Evolutionary conservation across 2,888 invertebrate species (phyloP).

Genomic region (Temnothorax unifasciatus): DNA sequence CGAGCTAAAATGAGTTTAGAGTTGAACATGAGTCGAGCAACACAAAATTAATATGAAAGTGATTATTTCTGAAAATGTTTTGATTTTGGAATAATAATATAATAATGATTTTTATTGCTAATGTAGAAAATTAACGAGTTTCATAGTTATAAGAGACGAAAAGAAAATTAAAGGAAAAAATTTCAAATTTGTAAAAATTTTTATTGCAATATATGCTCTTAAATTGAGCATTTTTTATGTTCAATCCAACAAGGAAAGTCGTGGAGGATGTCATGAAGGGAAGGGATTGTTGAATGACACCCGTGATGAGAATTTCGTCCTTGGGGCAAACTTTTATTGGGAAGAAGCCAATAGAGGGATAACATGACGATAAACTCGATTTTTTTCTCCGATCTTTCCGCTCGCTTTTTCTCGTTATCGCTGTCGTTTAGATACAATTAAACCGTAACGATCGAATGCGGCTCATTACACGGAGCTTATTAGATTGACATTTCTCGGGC

Average conservation of each 20-base stretch:
- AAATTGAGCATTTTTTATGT: not conserved
- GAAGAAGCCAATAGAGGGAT: not conserved
- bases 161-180: not conserved
- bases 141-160: too few species aligned
- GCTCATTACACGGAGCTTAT: slow-evolving; percentile 49
- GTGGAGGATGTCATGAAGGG: not conserved
- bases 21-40: not conserved
- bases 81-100: not conserved
- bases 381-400: slow-evolving; percentile 40
- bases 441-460: slow-evolving; percentile 55
- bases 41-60: not conserved
- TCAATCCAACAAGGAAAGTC: not conserved
- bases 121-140: not conserved
- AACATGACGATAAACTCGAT: slow-evolving; percentile 42
- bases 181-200: too few species aligned
- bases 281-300: not conserved
- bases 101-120: not conserved
- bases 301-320: not conserved
- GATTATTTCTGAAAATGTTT: slow-evolving; percentile 4
- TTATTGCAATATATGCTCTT: not conserved
- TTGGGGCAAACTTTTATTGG: not conserved
- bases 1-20: not conserved
- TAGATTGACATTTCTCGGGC: slow-evolving; percentile 41
- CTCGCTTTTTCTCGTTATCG: slow-evolving; percentile 53
- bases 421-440: slow-evolving; percentile 60